phyloP scores from a whole-genome alignment of 2,113 vertebrate genomes.

The Mustelus asterias region DNA sequence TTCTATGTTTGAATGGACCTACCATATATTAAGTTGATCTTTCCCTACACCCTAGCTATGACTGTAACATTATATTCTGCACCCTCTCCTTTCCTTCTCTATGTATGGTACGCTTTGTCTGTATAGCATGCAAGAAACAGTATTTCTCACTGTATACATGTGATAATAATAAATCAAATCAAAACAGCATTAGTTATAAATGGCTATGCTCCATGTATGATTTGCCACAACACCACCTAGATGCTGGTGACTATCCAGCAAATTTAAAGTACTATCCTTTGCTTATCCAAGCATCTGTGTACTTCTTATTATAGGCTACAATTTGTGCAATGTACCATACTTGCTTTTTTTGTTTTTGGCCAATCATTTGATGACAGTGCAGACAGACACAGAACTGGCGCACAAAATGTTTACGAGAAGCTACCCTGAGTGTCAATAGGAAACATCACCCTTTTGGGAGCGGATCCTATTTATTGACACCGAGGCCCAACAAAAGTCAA shows the following conservation, averaged over 20 bases:
- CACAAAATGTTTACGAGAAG: neutral
- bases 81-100: no score
- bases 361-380: neutral
- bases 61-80: no score
- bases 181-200: neutral
- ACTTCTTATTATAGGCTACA: neutral
- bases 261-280: neutral
- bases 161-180: no score
- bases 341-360: neutral
- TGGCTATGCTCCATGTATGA: neutral
- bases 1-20: no score
- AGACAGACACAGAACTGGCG: neutral
- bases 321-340: neutral
- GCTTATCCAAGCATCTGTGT: neutral
- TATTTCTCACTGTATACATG: no score
- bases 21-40: no score
- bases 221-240: neutral
- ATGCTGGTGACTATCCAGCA: neutral
- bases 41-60: no score
- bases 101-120: no score
- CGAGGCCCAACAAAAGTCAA: neutral
- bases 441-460: neutral
- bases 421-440: neutral
- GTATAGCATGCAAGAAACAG: no score
- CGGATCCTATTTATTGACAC: neutral